Evolutionary conservation across 1,140 invertebrate genomes (phyloP).

Genomic region (Penaeus indicus): DNA sequence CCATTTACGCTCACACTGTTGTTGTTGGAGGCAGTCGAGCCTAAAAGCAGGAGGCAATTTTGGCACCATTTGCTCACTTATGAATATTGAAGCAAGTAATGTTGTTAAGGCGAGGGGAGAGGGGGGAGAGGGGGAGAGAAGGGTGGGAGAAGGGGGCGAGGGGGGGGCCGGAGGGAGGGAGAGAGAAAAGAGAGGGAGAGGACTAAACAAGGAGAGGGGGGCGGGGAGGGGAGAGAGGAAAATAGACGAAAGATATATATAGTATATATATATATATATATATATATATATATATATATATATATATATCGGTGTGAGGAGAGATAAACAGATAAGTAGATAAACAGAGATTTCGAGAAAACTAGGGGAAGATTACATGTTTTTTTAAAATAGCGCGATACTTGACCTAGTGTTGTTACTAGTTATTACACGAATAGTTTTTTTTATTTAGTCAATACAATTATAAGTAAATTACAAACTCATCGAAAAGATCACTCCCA

Average conservation of each 20-base stretch:
- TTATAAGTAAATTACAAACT: no score
- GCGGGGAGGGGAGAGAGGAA: not conserved
- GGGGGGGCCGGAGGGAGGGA: not conserved
- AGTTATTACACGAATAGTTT: no score
- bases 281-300: conserved; percentile 28
- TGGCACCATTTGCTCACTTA: conserved; percentile 66
- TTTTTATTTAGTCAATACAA: no score
- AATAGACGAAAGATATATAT: not conserved
- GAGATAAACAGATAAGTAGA: not conserved
- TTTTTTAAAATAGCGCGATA: no score
- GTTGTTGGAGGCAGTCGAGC: conserved; percentile 59
- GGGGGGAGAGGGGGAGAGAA: not conserved
- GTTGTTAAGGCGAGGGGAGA: conserved; percentile 58
- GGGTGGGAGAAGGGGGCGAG: not conserved
- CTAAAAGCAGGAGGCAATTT: conserved; percentile 66
- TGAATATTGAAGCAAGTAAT: conserved; percentile 66
- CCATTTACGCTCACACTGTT: conserved; percentile 16
- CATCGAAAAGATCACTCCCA: no score
- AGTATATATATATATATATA: not conserved
- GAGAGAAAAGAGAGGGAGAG: not conserved
- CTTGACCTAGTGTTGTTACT: no score
- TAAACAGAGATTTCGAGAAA: not conserved
- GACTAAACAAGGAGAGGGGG: not conserved
- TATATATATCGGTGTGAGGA: not conserved
- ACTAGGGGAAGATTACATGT: no score